Conservation (phyloP, 2,113 vertebrate species). For the Scophthalmus maximus region DNA sequence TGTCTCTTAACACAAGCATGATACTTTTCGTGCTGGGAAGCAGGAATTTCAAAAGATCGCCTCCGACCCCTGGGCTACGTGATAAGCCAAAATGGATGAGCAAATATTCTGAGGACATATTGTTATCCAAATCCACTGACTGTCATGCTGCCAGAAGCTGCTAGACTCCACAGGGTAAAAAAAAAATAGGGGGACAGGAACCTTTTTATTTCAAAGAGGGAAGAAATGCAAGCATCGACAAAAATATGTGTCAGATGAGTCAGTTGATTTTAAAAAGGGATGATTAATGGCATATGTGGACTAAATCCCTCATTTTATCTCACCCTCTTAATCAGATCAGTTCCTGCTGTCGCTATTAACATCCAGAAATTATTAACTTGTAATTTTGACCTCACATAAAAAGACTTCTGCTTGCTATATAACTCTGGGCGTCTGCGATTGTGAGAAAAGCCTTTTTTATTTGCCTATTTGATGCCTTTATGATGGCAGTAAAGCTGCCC, state of each 20-base stretch:
- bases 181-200: constrained; percentile 5
- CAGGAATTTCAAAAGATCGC: constrained; percentile 32
- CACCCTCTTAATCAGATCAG: background rate
- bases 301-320: background rate
- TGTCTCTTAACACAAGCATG: constrained; percentile 36
- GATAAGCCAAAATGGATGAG: constrained; percentile 18
- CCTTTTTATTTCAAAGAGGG: background rate
- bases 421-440: background rate
- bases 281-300: background rate
- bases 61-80: constrained; percentile 22
- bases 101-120: constrained; percentile 9
- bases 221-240: background rate
- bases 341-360: background rate
- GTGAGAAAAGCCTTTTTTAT: constrained; percentile 20
- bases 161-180: background rate
- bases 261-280: background rate
- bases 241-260: background rate
- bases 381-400: background rate
- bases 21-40: constrained; percentile 10
- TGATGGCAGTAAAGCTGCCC: constrained; percentile 55
- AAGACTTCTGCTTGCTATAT: background rate
- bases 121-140: constrained; percentile 8
- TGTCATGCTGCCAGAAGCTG: background rate
- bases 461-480: constrained; percentile 30
- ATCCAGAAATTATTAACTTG: constrained; percentile 1